phyloP scores from a whole-genome alignment of 1,140 invertebrate species.

The Drosophila lowei region DNA sequence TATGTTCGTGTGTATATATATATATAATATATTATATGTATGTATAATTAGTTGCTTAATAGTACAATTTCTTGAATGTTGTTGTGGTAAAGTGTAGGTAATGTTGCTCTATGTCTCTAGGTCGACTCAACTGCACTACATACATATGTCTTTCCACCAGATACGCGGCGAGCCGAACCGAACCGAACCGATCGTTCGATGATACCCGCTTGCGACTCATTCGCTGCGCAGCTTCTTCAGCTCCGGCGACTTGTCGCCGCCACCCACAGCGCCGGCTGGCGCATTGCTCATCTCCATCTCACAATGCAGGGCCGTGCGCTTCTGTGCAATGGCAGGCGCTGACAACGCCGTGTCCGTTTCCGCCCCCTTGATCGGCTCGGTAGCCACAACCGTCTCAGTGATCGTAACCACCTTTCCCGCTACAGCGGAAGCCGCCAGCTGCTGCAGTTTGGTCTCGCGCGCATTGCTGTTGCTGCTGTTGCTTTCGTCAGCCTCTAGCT shows the following conservation, averaged over 20 bases:
- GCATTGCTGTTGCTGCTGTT: constrained; percentile 67
- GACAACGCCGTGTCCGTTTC: constrained; percentile 13
- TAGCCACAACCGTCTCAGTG: constrained; percentile 15
- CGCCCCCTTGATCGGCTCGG: background rate
- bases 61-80: constrained; percentile 81
- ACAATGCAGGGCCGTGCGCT: constrained; percentile 63
- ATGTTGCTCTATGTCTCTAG: constrained; percentile 73
- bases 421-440: constrained; percentile 35
- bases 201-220: constrained; percentile 48
- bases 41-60: constrained; percentile 80
- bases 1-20: constrained; percentile 66
- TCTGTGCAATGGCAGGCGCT: constrained; percentile 59
- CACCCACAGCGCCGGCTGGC: constrained; percentile 9
- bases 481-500: constrained; percentile 72
- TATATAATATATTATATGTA: constrained; percentile 81
- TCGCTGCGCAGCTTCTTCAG: constrained; percentile 82
- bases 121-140: constrained; percentile 75
- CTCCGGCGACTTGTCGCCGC: constrained; percentile 63
- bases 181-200: constrained; percentile 16
- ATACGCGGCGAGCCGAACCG: constrained; percentile 46
- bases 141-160: constrained; percentile 81
- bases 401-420: constrained; percentile 27
- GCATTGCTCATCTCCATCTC: constrained; percentile 44
- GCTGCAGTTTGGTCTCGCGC: constrained; percentile 55
- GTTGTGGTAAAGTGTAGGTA: constrained; percentile 81